phyloP scores from a whole-genome alignment of 2,888 invertebrate genomes.

The Corbicula japonica region DNA sequence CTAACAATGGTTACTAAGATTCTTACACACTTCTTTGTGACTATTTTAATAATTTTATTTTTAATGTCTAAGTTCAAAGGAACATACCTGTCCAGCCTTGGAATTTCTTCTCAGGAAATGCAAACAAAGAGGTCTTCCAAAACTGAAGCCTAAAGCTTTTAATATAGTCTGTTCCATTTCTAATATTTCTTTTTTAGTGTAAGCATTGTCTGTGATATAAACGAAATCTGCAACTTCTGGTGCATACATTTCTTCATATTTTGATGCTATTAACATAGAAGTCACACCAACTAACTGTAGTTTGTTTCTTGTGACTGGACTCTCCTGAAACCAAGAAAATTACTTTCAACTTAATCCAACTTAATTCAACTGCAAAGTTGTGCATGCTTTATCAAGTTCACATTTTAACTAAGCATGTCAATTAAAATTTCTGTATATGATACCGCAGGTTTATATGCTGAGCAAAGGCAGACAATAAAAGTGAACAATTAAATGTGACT shows the following conservation, averaged over 20 bases:
- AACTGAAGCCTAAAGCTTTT: constrained; percentile 91
- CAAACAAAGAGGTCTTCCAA: constrained; percentile 95
- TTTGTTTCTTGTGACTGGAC: constrained; percentile 90
- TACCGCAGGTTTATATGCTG: no score
- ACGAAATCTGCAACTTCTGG: constrained; percentile 96
- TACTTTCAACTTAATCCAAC: no score
- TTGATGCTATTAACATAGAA: constrained; percentile 95
- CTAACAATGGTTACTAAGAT: no score
- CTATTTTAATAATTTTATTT: no score
- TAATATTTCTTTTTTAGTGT: constrained; percentile 92
- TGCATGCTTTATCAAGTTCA: no score
- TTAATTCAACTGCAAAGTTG: no score
- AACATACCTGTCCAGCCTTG: constrained; percentile 88
- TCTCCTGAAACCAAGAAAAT: constrained; percentile 76
- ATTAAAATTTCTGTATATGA: no score
- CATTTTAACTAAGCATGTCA: no score
- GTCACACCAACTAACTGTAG: constrained; percentile 96
- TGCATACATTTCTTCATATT: constrained; percentile 97
- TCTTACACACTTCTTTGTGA: no score
- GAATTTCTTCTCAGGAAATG: constrained; percentile 93
- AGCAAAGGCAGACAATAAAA: no score
- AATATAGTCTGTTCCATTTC: constrained; percentile 94
- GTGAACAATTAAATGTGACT: no score
- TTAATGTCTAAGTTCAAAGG: no score
- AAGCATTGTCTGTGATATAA: constrained; percentile 96